phyloP scores from a whole-genome alignment of 1,140 invertebrate genomes.

The Druon quercuslanigerum region DNA sequence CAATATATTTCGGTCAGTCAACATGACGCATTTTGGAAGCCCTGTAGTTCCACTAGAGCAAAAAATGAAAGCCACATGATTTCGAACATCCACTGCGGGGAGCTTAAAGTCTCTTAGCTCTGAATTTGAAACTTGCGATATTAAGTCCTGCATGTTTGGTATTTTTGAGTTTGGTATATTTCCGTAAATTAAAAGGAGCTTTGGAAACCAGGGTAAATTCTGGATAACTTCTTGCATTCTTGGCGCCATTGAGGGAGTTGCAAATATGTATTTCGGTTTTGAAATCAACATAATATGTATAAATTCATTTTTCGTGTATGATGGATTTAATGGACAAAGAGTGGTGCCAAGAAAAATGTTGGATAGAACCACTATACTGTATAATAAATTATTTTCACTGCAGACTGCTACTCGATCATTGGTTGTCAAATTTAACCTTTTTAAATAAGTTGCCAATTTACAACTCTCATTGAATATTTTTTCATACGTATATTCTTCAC shows the following conservation, averaged over 20 bases:
- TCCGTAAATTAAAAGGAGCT: conserved; percentile 47
- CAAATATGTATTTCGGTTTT: conserved; percentile 74
- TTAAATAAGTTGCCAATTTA: conserved; percentile 73
- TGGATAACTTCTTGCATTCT: conserved; percentile 37
- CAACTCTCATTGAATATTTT: conserved; percentile 71
- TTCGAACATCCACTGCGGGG: too few species aligned
- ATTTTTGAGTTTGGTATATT: conserved; percentile 33
- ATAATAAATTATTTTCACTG: conserved; percentile 80
- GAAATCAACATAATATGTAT: conserved; percentile 73
- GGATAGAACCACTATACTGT: conserved; percentile 75
- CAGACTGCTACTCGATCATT: conserved; percentile 79
- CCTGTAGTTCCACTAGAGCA: too few species aligned
- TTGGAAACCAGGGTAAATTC: conserved; percentile 51
- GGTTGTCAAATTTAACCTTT: conserved; percentile 67
- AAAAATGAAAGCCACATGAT: too few species aligned
- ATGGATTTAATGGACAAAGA: conserved; percentile 74
- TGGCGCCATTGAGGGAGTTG: conserved; percentile 38
- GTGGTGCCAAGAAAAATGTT: conserved; percentile 78
- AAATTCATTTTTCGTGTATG: conserved; percentile 68
- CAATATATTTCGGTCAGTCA: too few species aligned
- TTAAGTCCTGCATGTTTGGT: too few species aligned
- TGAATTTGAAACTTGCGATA: too few species aligned
- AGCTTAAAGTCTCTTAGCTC: too few species aligned
- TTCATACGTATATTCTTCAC: conserved; percentile 69
- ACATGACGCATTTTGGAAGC: too few species aligned